Evolutionary conservation across 2,888 invertebrate genomes (phyloP).

Genomic region (Atethmia centrago): DNA sequence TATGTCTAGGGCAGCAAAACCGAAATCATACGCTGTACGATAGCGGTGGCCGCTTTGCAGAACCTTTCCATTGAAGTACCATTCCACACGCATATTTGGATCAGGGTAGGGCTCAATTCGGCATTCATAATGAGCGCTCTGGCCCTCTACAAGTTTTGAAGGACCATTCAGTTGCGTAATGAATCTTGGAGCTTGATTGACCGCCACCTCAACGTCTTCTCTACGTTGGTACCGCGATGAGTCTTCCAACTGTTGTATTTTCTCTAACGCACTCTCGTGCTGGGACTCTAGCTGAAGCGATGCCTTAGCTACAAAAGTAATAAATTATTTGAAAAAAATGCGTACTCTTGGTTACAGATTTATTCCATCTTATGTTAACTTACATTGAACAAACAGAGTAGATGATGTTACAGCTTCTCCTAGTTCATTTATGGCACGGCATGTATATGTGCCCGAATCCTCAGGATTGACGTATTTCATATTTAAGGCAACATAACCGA

Average conservation of each 20-base stretch:
- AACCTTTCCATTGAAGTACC: slow-evolving; percentile 98
- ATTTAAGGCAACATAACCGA: slow-evolving; percentile 98
- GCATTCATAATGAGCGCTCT: slow-evolving; percentile 98
- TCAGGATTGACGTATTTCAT: slow-evolving; percentile 98
- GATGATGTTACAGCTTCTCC: slow-evolving; percentile 99
- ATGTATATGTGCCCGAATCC: slow-evolving; percentile 99
- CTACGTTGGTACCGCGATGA: slow-evolving; percentile 94
- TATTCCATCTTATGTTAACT: slow-evolving; percentile 75
- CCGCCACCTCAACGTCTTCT: slow-evolving; percentile 94
- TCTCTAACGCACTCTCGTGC: slow-evolving; percentile 96
- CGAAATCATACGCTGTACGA: slow-evolving; percentile 98
- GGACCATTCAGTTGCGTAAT: slow-evolving; percentile 96
- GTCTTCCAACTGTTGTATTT: slow-evolving; percentile 96
- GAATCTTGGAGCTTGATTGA: slow-evolving; percentile 96
- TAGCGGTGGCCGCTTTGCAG: slow-evolving; percentile 97
- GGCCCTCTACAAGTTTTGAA: slow-evolving; percentile 95
- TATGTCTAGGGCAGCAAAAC: slow-evolving; percentile 98
- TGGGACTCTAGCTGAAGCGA: slow-evolving; percentile 96
- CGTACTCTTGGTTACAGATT: neutral
- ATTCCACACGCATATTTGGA: slow-evolving; percentile 96
- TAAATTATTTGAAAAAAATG: neutral
- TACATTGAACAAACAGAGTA: slow-evolving; percentile 96
- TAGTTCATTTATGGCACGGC: slow-evolving; percentile 97
- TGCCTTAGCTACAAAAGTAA: slow-evolving; percentile 93
- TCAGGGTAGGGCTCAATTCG: slow-evolving; percentile 98